Base-by-base conservation (phyloP, 1,140 invertebrate species). In the Drosophila biarmipes region DNA sequence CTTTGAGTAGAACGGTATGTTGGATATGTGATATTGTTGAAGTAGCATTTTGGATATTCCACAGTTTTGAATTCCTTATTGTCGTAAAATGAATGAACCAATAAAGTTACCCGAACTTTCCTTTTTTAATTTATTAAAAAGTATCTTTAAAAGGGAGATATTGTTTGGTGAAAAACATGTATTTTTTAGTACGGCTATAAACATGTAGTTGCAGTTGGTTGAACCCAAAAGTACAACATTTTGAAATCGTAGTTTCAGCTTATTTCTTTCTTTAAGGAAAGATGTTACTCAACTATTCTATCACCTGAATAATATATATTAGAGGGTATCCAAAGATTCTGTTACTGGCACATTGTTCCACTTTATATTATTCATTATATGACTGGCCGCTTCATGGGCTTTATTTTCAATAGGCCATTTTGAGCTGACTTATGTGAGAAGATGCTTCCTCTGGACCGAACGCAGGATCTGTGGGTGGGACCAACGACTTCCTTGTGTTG, bases 401-500 rank as follows among this genome's bases (percentile, higher is more conserved):
- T 71, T 21, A 58, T 86, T 57, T 80, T 78, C 59, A 79, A 51
- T 75, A 45, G 48, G 54, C 56, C 45, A 78, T 73, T 82, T 54
- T 38, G 46, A 51, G 45, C 29, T 21, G 24, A 27, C 24, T 21
- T 68, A 19, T 43, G 34, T 11, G 17, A 14, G 19, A 53, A 66
- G 14, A 52, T 21, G 14, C 11, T 17, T 6, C 12, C 21, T 17
- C 12, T 11, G 34, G 15, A 17, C 40, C 11, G 10, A 14, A 35
- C 14, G 17, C 17, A 37, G 63, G 24, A 11, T 17, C 19, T 31
- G 46, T 59, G 56, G 54, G 67, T 31, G 72, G 45, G 19, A 40
- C 59, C 59, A 29, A 52, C 52, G 29, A 74, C 52, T 64, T 55
- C 74, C 82, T 87, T 86, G 84, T 87, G 78, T 67, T 72, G 82